Conservation (phyloP, 1,140 invertebrate genomes). For the Lasioglossum albipes region DNA sequence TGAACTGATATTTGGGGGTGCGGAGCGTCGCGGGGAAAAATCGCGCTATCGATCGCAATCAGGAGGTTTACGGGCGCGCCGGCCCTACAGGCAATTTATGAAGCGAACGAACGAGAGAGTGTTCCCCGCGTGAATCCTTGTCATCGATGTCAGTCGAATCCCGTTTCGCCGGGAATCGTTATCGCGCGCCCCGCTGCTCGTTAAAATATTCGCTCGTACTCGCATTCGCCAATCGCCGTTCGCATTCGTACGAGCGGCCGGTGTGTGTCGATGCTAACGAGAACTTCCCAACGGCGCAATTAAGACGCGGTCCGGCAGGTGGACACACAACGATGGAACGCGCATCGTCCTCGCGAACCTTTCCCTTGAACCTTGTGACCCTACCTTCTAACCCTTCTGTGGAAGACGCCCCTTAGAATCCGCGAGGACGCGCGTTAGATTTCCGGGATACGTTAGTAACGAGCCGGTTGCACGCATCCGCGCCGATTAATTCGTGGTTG, state of each 20-base stretch:
- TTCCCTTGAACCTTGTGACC: background rate
- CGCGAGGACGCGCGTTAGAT: background rate
- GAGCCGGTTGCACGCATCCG: background rate
- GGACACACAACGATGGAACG: background rate
- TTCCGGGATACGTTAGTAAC: background rate
- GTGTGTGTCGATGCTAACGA: background rate
- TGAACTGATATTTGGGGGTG: no score
- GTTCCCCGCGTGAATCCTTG: no score
- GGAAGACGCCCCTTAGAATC: background rate
- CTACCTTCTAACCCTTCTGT: background rate
- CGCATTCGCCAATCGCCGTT: no score
- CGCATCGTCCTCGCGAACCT: background rate
- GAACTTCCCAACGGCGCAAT: background rate
- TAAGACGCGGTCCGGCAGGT: constrained; percentile 2
- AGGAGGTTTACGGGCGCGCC: no score
- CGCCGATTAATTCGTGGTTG: background rate
- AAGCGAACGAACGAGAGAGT: no score
- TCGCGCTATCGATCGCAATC: no score
- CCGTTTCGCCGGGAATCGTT: no score
- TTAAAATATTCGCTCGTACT: background rate
- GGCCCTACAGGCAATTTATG: no score
- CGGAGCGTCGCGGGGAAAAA: no score
- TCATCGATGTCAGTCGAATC: no score
- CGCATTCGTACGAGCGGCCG: background rate
- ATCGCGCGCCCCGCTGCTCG: no score